Conservation (phyloP, 2,888 invertebrate genomes). For the Lithosia quadra region DNA sequence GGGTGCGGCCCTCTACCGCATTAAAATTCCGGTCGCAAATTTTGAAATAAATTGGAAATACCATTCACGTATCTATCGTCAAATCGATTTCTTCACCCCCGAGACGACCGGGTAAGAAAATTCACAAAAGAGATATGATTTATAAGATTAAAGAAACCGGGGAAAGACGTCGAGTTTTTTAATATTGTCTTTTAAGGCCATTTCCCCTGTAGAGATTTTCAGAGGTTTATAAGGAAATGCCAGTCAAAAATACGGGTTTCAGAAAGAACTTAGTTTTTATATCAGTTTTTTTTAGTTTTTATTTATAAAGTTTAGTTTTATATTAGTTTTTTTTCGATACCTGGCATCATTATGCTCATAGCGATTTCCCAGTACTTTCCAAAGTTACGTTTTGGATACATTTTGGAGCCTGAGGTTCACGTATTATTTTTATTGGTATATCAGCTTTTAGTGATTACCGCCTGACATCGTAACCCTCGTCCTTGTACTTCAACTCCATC, state of each 20-base stretch:
- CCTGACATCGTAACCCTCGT: too few relatives aligned
- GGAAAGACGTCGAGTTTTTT: conserved; percentile 46
- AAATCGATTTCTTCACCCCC: conserved; percentile 73
- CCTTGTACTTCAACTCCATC: too few relatives aligned
- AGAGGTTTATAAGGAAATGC: conserved; percentile 54
- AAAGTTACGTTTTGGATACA: too few relatives aligned
- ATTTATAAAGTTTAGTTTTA: background rate
- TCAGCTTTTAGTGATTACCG: too few relatives aligned
- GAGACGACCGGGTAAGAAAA: conserved; percentile 59
- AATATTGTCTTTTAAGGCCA: conserved; percentile 61
- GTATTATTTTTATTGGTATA: too few relatives aligned
- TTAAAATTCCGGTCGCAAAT: conserved; percentile 72
- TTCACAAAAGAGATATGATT: conserved; percentile 63
- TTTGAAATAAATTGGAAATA: conserved; percentile 73
- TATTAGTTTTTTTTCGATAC: too few relatives aligned
- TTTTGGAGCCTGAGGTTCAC: too few relatives aligned
- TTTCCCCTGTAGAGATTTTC: conserved; percentile 53
- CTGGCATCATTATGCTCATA: too few relatives aligned
- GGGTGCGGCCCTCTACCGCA: conserved; percentile 45
- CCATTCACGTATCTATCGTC: conserved; percentile 68
- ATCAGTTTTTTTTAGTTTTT: too few relatives aligned
- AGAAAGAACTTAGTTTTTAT: too few relatives aligned
- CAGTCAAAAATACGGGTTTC: background rate
- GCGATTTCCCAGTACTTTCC: too few relatives aligned
- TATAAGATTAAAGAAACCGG: conserved; percentile 57